Conservation (phyloP, 2,888 invertebrate genomes). For the Emesis furor region DNA sequence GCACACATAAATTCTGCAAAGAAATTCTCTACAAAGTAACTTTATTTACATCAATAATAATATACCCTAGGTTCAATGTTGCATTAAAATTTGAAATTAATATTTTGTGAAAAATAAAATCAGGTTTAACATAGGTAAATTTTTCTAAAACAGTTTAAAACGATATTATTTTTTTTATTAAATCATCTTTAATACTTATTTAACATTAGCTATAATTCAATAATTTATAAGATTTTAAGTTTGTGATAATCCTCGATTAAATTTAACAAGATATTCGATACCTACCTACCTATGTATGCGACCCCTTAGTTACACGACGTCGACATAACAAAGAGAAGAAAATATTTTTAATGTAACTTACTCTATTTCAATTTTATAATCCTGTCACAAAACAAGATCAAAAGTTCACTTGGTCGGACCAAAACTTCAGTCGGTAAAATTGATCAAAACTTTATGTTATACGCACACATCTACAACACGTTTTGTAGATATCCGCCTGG, state of each 20-base stretch:
- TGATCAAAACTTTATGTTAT: slow-evolving; percentile 86
- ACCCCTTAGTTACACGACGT: slow-evolving; percentile 83
- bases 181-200: slow-evolving; percentile 88
- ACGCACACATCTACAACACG: slow-evolving; percentile 73
- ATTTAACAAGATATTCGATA: slow-evolving; percentile 91
- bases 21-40: slow-evolving; percentile 85
- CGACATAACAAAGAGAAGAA: slow-evolving; percentile 86
- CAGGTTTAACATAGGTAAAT: slow-evolving; percentile 91
- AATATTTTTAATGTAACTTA: slow-evolving; percentile 85
- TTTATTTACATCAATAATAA: slow-evolving; percentile 86
- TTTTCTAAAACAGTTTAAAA: slow-evolving; percentile 91
- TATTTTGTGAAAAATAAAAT: slow-evolving; percentile 82
- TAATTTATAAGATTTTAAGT: slow-evolving; percentile 88
- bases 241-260: slow-evolving; percentile 89
- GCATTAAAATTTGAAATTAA: slow-evolving; percentile 81
- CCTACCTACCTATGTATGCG: slow-evolving; percentile 86
- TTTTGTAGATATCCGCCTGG: slow-evolving; percentile 27
- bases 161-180: slow-evolving; percentile 86
- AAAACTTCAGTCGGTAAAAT: slow-evolving; percentile 91
- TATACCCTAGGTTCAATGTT: slow-evolving; percentile 76
- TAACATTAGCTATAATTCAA: slow-evolving; percentile 89
- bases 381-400: slow-evolving; percentile 90
- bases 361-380: slow-evolving; percentile 88
- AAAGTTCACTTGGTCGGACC: slow-evolving; percentile 92
- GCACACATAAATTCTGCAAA: slow-evolving; percentile 89